Base-by-base conservation (phyloP, 2,888 invertebrate genomes). In the Sinhomidia bicolor region DNA sequence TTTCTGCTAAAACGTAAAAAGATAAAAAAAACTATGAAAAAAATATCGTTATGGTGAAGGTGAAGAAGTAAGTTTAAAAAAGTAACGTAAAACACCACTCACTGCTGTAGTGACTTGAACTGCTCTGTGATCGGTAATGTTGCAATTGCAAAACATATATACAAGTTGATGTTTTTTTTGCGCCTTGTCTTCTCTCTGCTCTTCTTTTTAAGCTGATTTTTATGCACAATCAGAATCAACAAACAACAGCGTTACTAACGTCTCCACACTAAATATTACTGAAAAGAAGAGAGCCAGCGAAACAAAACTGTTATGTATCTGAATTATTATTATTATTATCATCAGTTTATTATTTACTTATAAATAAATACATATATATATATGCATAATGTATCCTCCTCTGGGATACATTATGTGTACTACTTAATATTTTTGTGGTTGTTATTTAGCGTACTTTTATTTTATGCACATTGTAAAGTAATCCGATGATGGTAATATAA, bases 151-250 rank as follows among this genome's bases (percentile, higher is more conserved):
- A 6, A 41, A 41, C 17, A 29, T 14, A 51, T n/a, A n/a, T n/a
- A n/a, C n/a, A n/a, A n/a, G n/a, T n/a, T n/a, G n/a, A 26, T 17
- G 60, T 29, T 57, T 57, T 57, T 57, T 14, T 14, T 14, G 14
- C 12, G 57, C 57, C 60, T 29, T 54, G n/a, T 60, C 29, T 47
- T 9, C n/a, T 44, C 7, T 23, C 23, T 71, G 47, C 74, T 51
- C 47, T 44, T 74, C 74, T 74, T 74, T 65, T 74, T 44, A 47
- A 47, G 51, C 47, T 74, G 26, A 74, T 74, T 65, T 57, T 74
- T 74, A 74, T 74, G 74, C 74, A 74, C 47, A 74, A 74, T 44
- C 23, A 74, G 74, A 26, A 23, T 6, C 71, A 62, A n/a, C 62
- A 12, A n/a, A 1, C 17, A 71, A 41, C 65, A 17, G 17, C 23